Evolutionary conservation across 2,888 invertebrate species (phyloP).

Genomic region (Tipula confusa): DNA sequence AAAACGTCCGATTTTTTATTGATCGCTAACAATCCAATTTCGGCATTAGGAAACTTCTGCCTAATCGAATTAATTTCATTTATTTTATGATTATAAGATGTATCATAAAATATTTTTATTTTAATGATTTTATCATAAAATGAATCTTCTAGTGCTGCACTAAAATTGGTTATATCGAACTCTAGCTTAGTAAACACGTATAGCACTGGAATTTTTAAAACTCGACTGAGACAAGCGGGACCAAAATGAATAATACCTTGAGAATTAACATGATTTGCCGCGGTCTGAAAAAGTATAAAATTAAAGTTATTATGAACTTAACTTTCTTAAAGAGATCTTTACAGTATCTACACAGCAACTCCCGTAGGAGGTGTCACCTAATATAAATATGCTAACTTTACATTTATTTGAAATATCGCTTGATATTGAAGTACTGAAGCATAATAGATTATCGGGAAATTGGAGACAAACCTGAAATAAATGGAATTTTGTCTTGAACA

Average conservation of each 20-base stretch:
- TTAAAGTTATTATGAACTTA: constrained; percentile 28
- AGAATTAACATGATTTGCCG: constrained; percentile 80
- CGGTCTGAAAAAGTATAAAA: constrained; percentile 60
- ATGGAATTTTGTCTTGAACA: constrained; percentile 32
- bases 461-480: constrained; percentile 74
- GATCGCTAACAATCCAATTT: constrained; percentile 32
- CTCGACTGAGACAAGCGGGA: constrained; percentile 76
- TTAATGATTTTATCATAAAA: constrained; percentile 40
- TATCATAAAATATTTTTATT: constrained; percentile 63
- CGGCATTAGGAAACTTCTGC: background rate
- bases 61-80: constrained; percentile 46
- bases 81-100: constrained; percentile 59
- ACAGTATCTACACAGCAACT: constrained; percentile 57
- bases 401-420: constrained; percentile 52
- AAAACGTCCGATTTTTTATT: constrained; percentile 33
- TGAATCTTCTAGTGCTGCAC: constrained; percentile 36
- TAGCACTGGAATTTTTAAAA: constrained; percentile 68
- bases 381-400: constrained; percentile 63
- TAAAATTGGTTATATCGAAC: constrained; percentile 53
- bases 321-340: background rate
- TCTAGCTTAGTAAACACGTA: constrained; percentile 63
- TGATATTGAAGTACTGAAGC: constrained; percentile 64
- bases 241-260: constrained; percentile 91
- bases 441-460: constrained; percentile 79
- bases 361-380: constrained; percentile 89